phyloP scores from a whole-genome alignment of 2,797 vertebrate species.

The Pseudomugil tenellus region DNA sequence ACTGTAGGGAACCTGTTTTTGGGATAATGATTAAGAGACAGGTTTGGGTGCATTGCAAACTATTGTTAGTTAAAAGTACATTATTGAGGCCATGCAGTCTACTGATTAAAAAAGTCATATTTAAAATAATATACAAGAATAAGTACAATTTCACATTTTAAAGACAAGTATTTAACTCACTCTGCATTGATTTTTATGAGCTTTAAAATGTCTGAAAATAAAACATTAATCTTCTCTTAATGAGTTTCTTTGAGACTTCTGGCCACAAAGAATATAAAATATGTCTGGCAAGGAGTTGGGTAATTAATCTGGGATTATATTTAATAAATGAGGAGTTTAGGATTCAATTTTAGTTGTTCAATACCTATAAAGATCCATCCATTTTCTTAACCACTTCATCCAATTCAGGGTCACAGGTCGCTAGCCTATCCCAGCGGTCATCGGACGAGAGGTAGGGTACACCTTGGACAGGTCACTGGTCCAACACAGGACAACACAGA shows the following conservation, averaged over 20 bases:
- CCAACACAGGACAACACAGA: no score
- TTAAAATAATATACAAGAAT: neutral
- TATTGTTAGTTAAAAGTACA: neutral
- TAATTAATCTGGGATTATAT: neutral
- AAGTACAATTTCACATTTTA: neutral
- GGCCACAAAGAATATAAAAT: neutral
- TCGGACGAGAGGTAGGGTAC: no score
- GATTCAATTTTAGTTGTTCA: no score
- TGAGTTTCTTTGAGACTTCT: neutral
- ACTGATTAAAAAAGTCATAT: neutral
- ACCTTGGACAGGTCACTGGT: no score
- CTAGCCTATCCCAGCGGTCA: no score
- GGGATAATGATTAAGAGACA: conserved; percentile 20
- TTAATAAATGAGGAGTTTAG: neutral
- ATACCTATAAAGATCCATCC: no score
- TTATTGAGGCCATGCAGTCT: no score
- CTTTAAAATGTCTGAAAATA: neutral
- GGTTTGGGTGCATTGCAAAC: neutral
- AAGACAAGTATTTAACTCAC: neutral
- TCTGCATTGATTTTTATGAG: neutral
- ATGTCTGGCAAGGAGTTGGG: neutral
- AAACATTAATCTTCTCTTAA: neutral
- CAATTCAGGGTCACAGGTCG: no score
- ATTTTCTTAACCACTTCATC: no score
- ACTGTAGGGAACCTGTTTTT: conserved; percentile 20